Conservation (phyloP, 2,113 vertebrate genomes). For the Pomatostomus ruficeps region DNA sequence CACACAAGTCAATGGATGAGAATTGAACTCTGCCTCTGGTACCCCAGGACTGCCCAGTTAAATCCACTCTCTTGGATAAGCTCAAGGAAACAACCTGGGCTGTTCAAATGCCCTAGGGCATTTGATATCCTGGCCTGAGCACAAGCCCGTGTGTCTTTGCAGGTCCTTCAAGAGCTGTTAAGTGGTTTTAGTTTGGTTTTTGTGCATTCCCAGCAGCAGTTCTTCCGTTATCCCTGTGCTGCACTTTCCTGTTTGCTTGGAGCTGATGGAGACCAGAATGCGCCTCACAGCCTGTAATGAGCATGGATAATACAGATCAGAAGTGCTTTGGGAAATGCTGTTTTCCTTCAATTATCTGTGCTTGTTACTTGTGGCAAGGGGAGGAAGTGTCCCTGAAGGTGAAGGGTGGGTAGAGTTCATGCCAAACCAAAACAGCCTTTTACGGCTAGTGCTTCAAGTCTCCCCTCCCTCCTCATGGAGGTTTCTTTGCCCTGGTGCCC, state of each 20-base stretch:
- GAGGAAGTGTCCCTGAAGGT: constrained; percentile 10
- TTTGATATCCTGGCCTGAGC: not conserved
- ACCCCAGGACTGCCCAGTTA: not conserved
- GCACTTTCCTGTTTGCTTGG: not conserved
- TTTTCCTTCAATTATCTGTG: constrained; percentile 39
- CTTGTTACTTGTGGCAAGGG: constrained; percentile 1
- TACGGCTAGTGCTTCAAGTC: not conserved
- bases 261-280: not conserved
- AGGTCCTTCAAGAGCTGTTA: not conserved
- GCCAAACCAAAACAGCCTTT: not conserved
- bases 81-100: not conserved
- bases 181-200: not conserved
- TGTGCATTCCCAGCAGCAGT: not conserved
- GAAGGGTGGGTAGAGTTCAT: constrained; percentile 8
- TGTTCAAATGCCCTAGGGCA: not conserved
- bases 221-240: not conserved
- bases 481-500: not conserved
- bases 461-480: not conserved
- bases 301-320: constrained; percentile 1
- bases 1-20: not conserved
- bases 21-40: not conserved
- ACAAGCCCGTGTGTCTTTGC: not conserved
- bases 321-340: not conserved
- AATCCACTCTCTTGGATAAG: not conserved
- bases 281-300: not conserved